Base-by-base conservation (phyloP, 2,888 invertebrate genomes). In the Pyrgus malvae region DNA sequence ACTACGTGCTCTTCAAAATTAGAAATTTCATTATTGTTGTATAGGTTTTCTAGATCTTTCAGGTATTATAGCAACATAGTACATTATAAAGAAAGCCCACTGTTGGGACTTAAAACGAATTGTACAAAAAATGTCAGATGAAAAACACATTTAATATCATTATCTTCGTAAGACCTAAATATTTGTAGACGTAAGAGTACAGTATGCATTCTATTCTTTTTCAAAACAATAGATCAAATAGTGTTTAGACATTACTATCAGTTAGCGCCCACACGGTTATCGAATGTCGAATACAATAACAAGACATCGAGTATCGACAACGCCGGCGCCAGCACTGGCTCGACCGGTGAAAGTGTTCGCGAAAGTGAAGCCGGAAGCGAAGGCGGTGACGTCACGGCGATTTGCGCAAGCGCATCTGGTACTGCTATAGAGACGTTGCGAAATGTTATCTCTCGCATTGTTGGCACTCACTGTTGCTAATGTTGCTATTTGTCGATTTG, bases 311-410 rank as follows among this genome's bases (percentile, higher is more conserved):
- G 45, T 48, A 40, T 54, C 54, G 58, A 46, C 27, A 48, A 46
- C 50, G 56, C 57, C 48, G 53, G 58, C 55, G 57, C 57, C 69
- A 65, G 60, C 76, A 69, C 74, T 77, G 72, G 62, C 62, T 70
- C 67, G 59, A 61, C 74, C 71, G 83, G 89, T 82, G 90, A 90
- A 89, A 89, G 89, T 90, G 84, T 78, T 78, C 74, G 87, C 85
- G 90, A 90, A 89, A 90, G 90, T 83, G 86, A 89, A 88, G 79
- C 86, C 89, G 88, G 87, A 87, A 88, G 80, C 76, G 72, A 72
- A 67, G 65, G 68, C 67, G 69, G 65, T 89, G 84, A 87, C 89
- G 89, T 87, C 89, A 87, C 71, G 56, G 59, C 72, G 78, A 76
- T 85, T 86, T 87, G 88, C 87, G 86, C 85, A 86, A 89, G 70